These are phyloP conservation scores for Gasterosteus aculeatus DNA, from an alignment of 2,113 vertebrate species.

Conservation along the genomic window DNA sequence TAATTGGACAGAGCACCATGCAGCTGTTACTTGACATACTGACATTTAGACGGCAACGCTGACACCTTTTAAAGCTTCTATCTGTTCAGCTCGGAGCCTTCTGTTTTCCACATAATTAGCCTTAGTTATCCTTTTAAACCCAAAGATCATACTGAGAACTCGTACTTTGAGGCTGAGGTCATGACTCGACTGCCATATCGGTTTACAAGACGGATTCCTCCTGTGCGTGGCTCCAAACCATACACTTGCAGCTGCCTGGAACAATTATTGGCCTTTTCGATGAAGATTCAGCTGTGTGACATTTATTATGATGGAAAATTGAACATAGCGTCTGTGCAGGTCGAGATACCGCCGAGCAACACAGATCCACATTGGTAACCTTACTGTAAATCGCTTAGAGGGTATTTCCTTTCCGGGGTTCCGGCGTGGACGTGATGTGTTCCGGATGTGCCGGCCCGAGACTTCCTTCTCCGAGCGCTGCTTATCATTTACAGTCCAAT, in stretches of 20 bases:
- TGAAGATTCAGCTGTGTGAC: constrained; percentile 39
- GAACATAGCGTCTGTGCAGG: constrained; percentile 15
- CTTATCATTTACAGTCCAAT: background rate
- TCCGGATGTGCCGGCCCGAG: background rate
- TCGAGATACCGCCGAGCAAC: background rate
- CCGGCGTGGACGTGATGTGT: background rate
- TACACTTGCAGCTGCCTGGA: constrained; percentile 58
- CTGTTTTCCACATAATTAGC: constrained; percentile 63
- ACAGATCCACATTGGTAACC: constrained; percentile 1
- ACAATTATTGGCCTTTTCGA: constrained; percentile 29
- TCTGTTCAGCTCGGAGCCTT: constrained; percentile 15
- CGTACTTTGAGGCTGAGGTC: constrained; percentile 80
- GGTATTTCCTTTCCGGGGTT: background rate
- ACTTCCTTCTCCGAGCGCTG: background rate
- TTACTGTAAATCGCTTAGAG: constrained; percentile 3
- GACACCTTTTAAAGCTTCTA: constrained; percentile 39
- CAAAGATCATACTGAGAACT: constrained; percentile 59
- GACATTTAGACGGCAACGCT: background rate
- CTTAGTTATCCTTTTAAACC: constrained; percentile 69
- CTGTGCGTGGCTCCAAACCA: constrained; percentile 53
- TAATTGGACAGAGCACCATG: background rate
- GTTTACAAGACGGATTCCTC: constrained; percentile 76
- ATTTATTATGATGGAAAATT: constrained; percentile 43
- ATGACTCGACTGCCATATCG: constrained; percentile 74
- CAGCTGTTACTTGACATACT: constrained; percentile 17